A percentile compares a stretch with the other conserved stretches of the same genome.
These are phyloP conservation scores for Perca fluviatilis DNA, from an alignment of 2,113 vertebrate species.

Conservation along the genomic window DNA sequence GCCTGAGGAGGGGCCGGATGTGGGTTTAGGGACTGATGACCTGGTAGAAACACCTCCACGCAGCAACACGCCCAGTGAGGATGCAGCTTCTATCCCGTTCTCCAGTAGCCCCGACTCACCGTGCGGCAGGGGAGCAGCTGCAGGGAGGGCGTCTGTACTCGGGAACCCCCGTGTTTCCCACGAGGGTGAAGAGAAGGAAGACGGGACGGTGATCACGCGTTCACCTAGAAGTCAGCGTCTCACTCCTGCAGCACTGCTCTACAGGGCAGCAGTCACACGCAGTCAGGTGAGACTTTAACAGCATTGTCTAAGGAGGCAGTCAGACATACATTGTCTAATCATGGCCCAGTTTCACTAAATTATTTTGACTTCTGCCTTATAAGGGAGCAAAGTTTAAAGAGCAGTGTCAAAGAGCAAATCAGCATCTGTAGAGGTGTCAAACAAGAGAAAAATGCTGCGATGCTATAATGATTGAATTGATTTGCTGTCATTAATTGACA, in stretches of 20 bases:
- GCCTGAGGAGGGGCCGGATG: conserved; percentile 45
- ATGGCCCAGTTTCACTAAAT: conserved; percentile 8
- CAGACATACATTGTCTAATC: not conserved
- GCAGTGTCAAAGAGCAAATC: not conserved
- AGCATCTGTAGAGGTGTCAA: not conserved
- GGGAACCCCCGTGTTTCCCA: conserved; percentile 75
- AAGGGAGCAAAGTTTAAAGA: not conserved
- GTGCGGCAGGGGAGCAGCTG: conserved; percentile 83
- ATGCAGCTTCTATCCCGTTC: conserved; percentile 88
- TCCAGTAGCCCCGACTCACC: conserved; percentile 92
- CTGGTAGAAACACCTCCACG: conserved; percentile 82
- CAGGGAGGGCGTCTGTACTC: conserved; percentile 73
- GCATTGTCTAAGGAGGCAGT: not conserved
- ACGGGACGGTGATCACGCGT: conserved; percentile 79
- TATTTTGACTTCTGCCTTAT: not conserved
- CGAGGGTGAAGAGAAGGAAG: conserved; percentile 86
- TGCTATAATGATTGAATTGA: not conserved
- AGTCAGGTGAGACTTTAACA: conserved; percentile 86
- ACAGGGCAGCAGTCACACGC: conserved; percentile 93
- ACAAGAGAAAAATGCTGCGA: not conserved
- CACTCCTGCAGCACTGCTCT: conserved; percentile 92
- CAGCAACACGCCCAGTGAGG: conserved; percentile 87
- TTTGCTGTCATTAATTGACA: not conserved
- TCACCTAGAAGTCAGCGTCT: conserved; percentile 88
- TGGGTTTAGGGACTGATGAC: conserved; percentile 71